These are phyloP conservation scores for Eristalis arbustorum DNA, from an alignment of 2,888 invertebrate genomes.

Conservation along the genomic window DNA sequence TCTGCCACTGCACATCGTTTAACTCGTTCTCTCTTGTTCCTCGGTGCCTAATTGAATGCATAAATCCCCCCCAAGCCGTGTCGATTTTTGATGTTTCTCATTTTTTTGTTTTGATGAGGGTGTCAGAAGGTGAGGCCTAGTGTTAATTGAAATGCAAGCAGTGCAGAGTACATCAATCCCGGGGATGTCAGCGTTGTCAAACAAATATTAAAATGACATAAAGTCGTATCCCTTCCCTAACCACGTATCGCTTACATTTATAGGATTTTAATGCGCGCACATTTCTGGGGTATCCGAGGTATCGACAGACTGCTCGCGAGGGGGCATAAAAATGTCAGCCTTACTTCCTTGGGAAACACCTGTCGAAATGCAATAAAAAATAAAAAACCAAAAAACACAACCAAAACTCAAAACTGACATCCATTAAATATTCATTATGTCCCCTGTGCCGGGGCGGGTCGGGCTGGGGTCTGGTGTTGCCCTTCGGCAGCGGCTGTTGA, in stretches of 20 bases:
- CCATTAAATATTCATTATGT: slow-evolving; percentile 29
- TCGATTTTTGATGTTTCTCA: neutral
- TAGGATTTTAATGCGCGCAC: slow-evolving; percentile 37
- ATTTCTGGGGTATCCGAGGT: slow-evolving; percentile 5
- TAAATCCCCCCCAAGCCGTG: neutral
- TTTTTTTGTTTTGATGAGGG: neutral
- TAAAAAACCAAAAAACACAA: slow-evolving; percentile 7
- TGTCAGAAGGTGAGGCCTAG: neutral
- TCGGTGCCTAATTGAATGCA: neutral
- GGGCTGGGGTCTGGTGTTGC: neutral
- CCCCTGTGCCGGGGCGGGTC: neutral
- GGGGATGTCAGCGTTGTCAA: slow-evolving; percentile 30
- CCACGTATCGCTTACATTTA: slow-evolving; percentile 38
- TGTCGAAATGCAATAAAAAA: slow-evolving; percentile 11
- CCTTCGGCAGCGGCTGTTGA: neutral
- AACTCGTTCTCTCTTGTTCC: neutral
- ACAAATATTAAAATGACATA: slow-evolving; percentile 41
- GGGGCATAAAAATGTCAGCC: slow-evolving; percentile 33
- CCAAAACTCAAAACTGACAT: neutral
- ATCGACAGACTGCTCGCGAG: neutral
- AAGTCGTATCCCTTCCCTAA: neutral
- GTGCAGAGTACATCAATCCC: slow-evolving; percentile 29
- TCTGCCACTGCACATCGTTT: neutral
- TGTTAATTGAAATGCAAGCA: slow-evolving; percentile 20
- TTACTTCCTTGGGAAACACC: slow-evolving; percentile 36